phyloP scores from a whole-genome alignment of 2,113 vertebrate genomes.

The Rhipidura dahli region DNA sequence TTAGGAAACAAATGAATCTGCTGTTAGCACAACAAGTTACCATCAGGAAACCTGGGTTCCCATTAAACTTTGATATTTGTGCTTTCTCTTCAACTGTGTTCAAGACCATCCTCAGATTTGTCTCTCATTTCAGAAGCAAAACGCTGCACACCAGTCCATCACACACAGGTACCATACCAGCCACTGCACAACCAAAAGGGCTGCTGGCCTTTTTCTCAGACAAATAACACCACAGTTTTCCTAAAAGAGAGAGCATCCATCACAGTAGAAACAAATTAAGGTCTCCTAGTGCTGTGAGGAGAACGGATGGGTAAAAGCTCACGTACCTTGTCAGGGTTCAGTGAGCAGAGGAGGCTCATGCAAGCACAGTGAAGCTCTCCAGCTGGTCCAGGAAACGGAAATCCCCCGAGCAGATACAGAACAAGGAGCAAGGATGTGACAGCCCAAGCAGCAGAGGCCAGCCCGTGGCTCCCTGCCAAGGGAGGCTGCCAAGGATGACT shows the following conservation, averaged over 20 bases:
- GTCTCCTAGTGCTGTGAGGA: not conserved
- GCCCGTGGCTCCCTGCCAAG: not conserved
- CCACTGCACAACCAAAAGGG: not conserved
- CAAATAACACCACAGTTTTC: not conserved
- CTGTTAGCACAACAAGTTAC: constrained; percentile 71
- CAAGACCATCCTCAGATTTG: not conserved
- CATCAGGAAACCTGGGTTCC: constrained; percentile 44
- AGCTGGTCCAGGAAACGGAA: not conserved
- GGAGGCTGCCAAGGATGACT: not conserved
- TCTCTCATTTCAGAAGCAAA: not conserved
- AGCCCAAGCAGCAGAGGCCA: not conserved
- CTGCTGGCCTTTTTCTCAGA: not conserved
- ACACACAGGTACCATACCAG: not conserved
- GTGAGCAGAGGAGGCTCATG: not conserved
- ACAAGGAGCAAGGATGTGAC: not conserved
- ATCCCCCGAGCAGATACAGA: not conserved
- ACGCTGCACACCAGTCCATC: not conserved
- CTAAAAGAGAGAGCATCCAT: not conserved
- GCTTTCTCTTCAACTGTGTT: not conserved
- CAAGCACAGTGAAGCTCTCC: not conserved
- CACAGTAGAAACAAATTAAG: not conserved
- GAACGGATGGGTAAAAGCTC: not conserved
- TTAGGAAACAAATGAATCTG: constrained; percentile 73
- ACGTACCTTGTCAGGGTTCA: not conserved
- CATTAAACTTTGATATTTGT: not conserved